Base-by-base conservation (phyloP, 2,113 vertebrate species). In the Ariopsis seemanni region DNA sequence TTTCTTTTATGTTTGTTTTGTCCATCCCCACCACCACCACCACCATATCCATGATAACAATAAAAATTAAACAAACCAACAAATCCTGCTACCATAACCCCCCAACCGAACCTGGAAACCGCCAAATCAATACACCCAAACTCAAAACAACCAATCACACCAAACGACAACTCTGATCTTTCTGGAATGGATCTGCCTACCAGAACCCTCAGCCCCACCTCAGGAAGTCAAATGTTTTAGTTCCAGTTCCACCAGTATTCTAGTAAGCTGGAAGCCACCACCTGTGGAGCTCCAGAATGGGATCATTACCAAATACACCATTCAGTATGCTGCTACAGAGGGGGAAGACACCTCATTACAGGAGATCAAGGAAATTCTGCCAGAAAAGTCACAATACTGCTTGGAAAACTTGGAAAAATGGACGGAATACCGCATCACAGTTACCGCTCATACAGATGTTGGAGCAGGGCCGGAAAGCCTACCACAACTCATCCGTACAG, bases 391-490 rank as follows among this genome's bases (percentile, higher is more conserved):
- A 83, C 95, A 96, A 82, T 97, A 97, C 95, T 96, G 98, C 96
- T 97, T 99, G 97, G 98, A 99, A 96, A 96, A 98, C 90, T 96
- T 99, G 97, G 98, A 99, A 95, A 99, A 99, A 97, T 99, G 97
- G 97, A 99, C 97, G 94, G 97, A 99, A 89, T 99, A 99, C 94
- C 96, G 94, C 60, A 96, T 99, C 93, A 97, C 96, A 82, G 97
- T 99, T 94, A 96, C 94, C 86, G 98, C 97, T 93, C 97, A 97
- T 92, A 99, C 98, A 84, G 97, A 98, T 91, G 97, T 97, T 85
- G 98, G 98, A 95, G 96, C 97, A 89, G 97, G 98, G 94, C 98
- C 98, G 17, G 97, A 98, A 94, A 99, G 98, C 94, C 92, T 96
- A 89, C 96, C 97, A 81, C 94, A 97, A 94, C 95, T 99, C 94